Conservation (phyloP, 1,140 invertebrate genomes). For the Halesus radiatus region DNA sequence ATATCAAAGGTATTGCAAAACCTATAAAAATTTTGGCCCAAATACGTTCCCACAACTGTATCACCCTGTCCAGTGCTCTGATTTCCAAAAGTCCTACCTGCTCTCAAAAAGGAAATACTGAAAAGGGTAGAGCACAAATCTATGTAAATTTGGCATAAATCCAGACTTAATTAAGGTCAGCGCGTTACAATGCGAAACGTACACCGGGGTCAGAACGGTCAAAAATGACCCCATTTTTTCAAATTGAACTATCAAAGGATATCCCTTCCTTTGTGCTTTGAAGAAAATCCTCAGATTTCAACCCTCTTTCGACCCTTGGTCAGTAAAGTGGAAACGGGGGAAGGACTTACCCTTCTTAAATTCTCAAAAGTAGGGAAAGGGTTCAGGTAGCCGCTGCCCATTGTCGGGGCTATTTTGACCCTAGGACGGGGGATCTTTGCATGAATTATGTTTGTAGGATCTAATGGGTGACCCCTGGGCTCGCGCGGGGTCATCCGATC, state of each 20-base stretch:
- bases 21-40: constrained; percentile 29
- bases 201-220: constrained; percentile 39
- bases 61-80: constrained; percentile 10
- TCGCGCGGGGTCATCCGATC: constrained; percentile 36
- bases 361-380: constrained; percentile 4
- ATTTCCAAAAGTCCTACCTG: constrained; percentile 35
- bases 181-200: constrained; percentile 20
- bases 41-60: constrained; percentile 40
- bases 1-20: constrained; percentile 17
- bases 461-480: constrained; percentile 36
- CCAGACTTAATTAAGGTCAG: constrained; percentile 44
- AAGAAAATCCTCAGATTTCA: not conserved
- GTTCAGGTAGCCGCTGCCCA: constrained; percentile 21
- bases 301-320: constrained; percentile 47
- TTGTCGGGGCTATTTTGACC: constrained; percentile 23
- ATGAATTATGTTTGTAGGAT: constrained; percentile 7
- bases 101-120: not conserved
- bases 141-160: constrained; percentile 37
- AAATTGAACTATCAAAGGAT: constrained; percentile 41
- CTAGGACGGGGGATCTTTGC: not conserved
- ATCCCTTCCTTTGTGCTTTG: constrained; percentile 31
- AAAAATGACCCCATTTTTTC: constrained; percentile 45
- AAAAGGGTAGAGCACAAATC: constrained; percentile 15
- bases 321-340: constrained; percentile 46
- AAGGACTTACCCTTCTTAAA: not conserved